Base-by-base conservation (phyloP, 2,797 vertebrate genomes). In the Syndactyla subalaris region DNA sequence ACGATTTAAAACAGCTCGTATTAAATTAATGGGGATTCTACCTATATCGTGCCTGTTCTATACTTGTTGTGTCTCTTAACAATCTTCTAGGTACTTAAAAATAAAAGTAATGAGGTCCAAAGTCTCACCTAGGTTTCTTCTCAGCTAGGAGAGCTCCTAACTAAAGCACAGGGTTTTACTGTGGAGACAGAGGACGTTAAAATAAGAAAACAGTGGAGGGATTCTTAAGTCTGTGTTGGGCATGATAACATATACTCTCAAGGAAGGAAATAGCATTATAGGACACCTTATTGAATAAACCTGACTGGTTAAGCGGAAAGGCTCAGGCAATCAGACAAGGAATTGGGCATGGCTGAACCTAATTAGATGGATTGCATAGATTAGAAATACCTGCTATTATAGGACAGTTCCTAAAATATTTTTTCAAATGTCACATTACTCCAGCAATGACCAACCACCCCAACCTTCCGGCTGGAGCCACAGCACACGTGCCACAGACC, bases 241-340 rank as follows among this genome's bases (percentile, higher is more conserved):
- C 36, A 95, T 73, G 92, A 96, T 92, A 96, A 97, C 73, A 82
- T 85, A 92, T 52, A 93, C 79, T 81, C 89, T 96, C 66, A 88
- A 91, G 49, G 70, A 92, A 94, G 92, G 94, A 96, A 97, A 96
- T 89, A 96, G 86, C 85, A 97, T 96, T 95, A 96, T 88, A 89
- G 83, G 66, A 92, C 87, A 96, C 79, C 76, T 97, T 73, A 96
- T 96, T 94, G 91, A 97, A 97, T 97, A 96, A 95, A 94, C 87
- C 87, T 88, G 76, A 94, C 85, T 43, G 85, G 94, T 88, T 81
- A 93, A 92, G 79, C 51, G 79, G 95, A 97, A 97, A 71, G 86
- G 71, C 93, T 88, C 63, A 16, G 91, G 88, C 88, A 73, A 94
- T 93, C 93, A 94, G 91, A 95, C 89, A 90, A 93, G 63, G 73